Evolutionary conservation across 1,140 invertebrate species (phyloP).

Genomic region (Gonatopus flavifemur): DNA sequence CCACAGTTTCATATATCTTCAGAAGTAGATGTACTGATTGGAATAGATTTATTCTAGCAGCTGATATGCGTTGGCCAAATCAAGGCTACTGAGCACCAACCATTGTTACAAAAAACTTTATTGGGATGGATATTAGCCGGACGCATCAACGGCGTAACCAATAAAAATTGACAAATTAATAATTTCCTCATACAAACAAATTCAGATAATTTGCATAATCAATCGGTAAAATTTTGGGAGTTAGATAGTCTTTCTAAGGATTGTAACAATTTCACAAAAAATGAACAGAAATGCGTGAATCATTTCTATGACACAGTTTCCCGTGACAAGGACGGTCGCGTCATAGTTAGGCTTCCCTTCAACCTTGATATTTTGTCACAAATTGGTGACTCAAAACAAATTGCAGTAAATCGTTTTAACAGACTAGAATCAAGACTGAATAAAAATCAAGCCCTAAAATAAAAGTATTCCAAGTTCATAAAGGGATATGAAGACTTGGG

Average conservation of each 20-base stretch:
- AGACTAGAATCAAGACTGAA: constrained; percentile 22
- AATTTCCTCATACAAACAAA: neutral
- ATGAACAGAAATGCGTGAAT: constrained; percentile 8
- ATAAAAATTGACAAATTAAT: neutral
- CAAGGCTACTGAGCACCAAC: no score
- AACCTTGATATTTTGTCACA: constrained; percentile 10
- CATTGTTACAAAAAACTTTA: neutral
- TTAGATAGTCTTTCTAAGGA: constrained; percentile 6
- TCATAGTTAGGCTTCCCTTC: constrained; percentile 40
- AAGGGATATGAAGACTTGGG: constrained; percentile 40
- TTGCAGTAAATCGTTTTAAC: constrained; percentile 16
- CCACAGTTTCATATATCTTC: no score
- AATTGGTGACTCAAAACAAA: constrained; percentile 17
- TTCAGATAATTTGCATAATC: neutral
- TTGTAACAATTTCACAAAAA: neutral
- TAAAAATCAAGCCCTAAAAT: constrained; percentile 21
- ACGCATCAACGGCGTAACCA: neutral
- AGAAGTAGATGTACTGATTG: no score
- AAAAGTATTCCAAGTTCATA: constrained; percentile 37
- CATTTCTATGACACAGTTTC: constrained; percentile 1
- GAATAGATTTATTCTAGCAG: no score
- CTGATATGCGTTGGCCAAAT: no score
- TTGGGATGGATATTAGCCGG: neutral
- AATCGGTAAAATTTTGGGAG: constrained; percentile 5
- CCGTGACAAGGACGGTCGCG: constrained; percentile 27